These are phyloP conservation scores for Limnephilus lunatus DNA, from an alignment of 2,888 invertebrate genomes.

Conservation along the genomic window DNA sequence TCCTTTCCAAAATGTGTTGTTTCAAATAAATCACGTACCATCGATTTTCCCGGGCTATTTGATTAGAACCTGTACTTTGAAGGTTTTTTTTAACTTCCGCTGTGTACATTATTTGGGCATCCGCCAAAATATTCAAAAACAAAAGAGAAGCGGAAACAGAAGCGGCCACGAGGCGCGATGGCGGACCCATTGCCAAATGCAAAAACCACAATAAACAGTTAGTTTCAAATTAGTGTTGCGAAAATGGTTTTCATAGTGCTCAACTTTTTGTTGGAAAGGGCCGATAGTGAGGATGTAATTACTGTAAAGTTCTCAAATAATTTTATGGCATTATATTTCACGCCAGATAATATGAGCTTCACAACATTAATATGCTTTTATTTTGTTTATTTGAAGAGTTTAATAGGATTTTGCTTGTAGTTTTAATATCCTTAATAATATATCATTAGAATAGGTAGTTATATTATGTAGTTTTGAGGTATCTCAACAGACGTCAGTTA, in stretches of 20 bases:
- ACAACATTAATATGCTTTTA: background rate
- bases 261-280: background rate
- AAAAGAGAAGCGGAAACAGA: background rate
- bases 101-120: background rate
- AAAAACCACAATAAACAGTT: slow-evolving; percentile 23
- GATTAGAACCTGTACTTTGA: background rate
- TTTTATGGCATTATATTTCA: background rate
- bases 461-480: too few relatives aligned
- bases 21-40: background rate
- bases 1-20: background rate
- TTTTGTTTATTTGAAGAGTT: background rate
- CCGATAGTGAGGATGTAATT: background rate
- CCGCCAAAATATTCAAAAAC: background rate
- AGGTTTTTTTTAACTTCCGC: background rate
- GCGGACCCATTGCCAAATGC: background rate
- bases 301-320: background rate
- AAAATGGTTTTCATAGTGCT: background rate
- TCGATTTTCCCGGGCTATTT: background rate
- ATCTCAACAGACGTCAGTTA: too few relatives aligned
- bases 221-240: slow-evolving; percentile 22
- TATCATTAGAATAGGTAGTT: too few relatives aligned
- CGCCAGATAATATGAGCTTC: background rate
- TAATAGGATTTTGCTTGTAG: too few relatives aligned
- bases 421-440: too few relatives aligned
- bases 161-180: background rate